Evolutionary conservation across 2,888 invertebrate genomes (phyloP).

Genomic region (Hypercompe scribonia): DNA sequence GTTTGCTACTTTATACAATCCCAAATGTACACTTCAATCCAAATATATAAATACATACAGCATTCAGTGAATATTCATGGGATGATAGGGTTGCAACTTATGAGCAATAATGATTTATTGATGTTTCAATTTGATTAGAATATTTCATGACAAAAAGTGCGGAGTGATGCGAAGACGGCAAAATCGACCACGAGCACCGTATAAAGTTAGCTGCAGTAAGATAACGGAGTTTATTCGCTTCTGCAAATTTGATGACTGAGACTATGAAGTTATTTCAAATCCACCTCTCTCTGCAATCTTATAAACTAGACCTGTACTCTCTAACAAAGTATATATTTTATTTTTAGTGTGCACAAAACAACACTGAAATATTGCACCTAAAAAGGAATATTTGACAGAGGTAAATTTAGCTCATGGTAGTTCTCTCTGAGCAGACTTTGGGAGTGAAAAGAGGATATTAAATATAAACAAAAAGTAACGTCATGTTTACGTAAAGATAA

Average conservation of each 20-base stretch:
- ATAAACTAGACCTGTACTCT: too few relatives aligned
- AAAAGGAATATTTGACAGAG: too few relatives aligned
- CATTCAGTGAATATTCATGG: conserved; percentile 68
- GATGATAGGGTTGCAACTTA: conserved; percentile 43
- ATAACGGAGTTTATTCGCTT: background rate
- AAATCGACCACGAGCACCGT: background rate
- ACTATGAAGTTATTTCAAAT: too few relatives aligned
- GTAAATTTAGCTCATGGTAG: too few relatives aligned
- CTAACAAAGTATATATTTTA: background rate
- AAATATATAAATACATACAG: conserved; percentile 70
- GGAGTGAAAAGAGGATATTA: too few relatives aligned
- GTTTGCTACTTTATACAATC: conserved; percentile 58
- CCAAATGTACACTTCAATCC: conserved; percentile 55
- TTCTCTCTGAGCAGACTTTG: too few relatives aligned
- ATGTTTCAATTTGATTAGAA: background rate
- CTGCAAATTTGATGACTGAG: too few relatives aligned
- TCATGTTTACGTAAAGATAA: too few relatives aligned
- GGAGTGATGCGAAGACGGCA: background rate
- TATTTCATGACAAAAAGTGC: background rate
- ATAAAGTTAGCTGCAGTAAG: background rate
- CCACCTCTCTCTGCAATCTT: too few relatives aligned
- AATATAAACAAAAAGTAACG: too few relatives aligned
- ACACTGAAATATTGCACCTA: too few relatives aligned
- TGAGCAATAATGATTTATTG: conserved; percentile 13
- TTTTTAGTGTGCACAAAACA: background rate